Base-by-base conservation (phyloP, 1,140 invertebrate genomes). In the Bombus confusus region DNA sequence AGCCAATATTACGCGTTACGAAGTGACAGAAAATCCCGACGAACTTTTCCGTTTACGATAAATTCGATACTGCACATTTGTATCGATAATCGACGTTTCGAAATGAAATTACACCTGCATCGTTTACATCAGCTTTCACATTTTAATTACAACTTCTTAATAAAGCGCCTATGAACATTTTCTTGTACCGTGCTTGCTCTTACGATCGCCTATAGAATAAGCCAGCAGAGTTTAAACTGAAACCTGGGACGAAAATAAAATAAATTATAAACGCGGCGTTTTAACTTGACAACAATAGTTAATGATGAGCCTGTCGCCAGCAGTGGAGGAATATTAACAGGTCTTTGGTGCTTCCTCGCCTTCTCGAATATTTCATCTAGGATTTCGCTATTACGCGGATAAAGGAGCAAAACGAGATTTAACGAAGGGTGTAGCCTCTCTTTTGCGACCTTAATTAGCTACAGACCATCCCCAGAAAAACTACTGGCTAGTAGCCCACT, bases 401-500 rank as follows among this genome's bases (percentile, higher is more conserved):
- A 22, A 66, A 66, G 15, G 2, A 34, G 31, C 15, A 34, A 66
- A 66, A 18, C 64, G 31, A 31, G 62, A 66, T 66, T 66, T 31
- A 15, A n/a, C 28, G 31, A 34, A n/a, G 31, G 13, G 62, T 66
- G 15, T 31, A 18, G 31, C 64, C 31, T 66, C 64, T 34, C 31
- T 34, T 66, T 34, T 34, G 12, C 10, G n/a, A 81, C 62, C 52
- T 37, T 31, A 15, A 64, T 52, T 34, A 41, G 28, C 4, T 37
- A 28, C 34, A 10, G 47, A 15, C 13, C 22, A 52, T 76, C 34
- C 25, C 25, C n/a, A 83, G 52, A 74, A 83, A 76, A 83, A 83
- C 69, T 52, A 52, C 31, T 31, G 71, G n/a, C 39, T 34, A 13
- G 18, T 52, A 22, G 52, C 39, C 52, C 52, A 43, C 31, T 84